Evolutionary conservation across 2,113 vertebrate species (phyloP).

Genomic region (Elachura formosa): DNA sequence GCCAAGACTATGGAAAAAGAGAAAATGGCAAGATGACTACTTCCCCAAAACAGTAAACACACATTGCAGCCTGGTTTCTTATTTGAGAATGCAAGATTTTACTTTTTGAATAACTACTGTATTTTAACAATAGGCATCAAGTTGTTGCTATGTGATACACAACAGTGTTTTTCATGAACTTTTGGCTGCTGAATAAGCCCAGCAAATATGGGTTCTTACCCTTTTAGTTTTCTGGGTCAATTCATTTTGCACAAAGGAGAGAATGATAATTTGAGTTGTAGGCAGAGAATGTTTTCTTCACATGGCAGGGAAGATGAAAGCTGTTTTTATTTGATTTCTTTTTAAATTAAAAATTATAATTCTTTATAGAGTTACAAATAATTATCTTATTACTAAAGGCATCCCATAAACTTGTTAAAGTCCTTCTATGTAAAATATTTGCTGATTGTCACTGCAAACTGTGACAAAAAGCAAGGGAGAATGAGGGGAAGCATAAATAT

Average conservation of each 20-base stretch:
- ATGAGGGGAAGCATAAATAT: background rate
- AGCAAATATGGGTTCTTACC: slow-evolving; percentile 57
- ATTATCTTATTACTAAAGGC: slow-evolving; percentile 55
- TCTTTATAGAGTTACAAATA: slow-evolving; percentile 34
- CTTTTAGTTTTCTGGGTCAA: slow-evolving; percentile 61
- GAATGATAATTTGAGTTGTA: slow-evolving; percentile 54
- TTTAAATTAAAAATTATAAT: slow-evolving; percentile 36
- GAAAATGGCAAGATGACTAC: background rate
- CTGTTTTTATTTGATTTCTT: slow-evolving; percentile 42
- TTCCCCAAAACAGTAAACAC: slow-evolving; percentile 17
- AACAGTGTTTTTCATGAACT: slow-evolving; percentile 62
- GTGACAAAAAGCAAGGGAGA: background rate
- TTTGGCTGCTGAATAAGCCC: slow-evolving; percentile 55
- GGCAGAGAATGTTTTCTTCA: slow-evolving; percentile 33
- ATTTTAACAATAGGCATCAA: slow-evolving; percentile 51
- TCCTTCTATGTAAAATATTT: slow-evolving; percentile 14
- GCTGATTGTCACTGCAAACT: background rate
- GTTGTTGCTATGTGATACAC: slow-evolving; percentile 43
- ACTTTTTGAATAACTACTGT: slow-evolving; percentile 32
- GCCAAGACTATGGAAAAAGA: background rate
- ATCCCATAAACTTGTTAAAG: slow-evolving; percentile 3
- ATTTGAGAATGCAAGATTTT: slow-evolving; percentile 22
- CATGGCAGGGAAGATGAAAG: slow-evolving; percentile 28
- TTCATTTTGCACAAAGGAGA: slow-evolving; percentile 59
- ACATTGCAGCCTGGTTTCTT: slow-evolving; percentile 12